Evolutionary conservation across 2,797 vertebrate genomes (phyloP), one percentile per base, ranked within the genome.

Genomic region (Tachyglossus aculeatus): DNA sequence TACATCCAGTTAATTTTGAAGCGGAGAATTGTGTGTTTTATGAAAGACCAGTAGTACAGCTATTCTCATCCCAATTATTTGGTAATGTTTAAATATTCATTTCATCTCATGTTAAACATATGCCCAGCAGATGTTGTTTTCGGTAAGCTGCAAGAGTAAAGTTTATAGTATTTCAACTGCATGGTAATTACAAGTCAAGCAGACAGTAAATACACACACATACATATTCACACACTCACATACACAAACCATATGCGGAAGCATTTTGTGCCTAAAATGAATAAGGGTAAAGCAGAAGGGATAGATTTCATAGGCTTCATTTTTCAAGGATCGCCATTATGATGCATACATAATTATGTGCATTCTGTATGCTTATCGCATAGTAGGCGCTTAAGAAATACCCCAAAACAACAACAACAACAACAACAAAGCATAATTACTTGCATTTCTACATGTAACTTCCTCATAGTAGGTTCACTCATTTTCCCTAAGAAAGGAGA

Each of bases 71-170:
- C 72, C 78, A 82, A 89, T 84, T 85, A n/a, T n/a, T n/a, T n/a
- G n/a, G 79, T 56, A 64, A 65, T 80, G 19, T 81, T 60, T 71
- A 86, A 85, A 75, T 57, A 71, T 77, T 81, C 61, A 78, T 78
- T 80, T 36, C 9, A 54, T 82, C 67, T 82, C 43, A 79, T 64
- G 84, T 59, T 62, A 84, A 88, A 80, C 79, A 67, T 87, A 85
- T 94, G 90, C 74, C 62, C 61, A 78, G 56, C 92, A 94, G 86
- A 94, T 94, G 90, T 86, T 88, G 67, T 87, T 89, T 88, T 85
- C 80, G 72, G 41, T 69, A 88, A 87, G 70, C 79, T 87, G 63
- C 72, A 87, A 71, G 82, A 89, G 80, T 88, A 80, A 88, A 84
- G 54, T 83, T 89, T 85, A 88, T 84, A 47, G 84, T 87, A 54